These are phyloP conservation scores for Campopleginae sp. DNA, from an alignment of 2,888 invertebrate species.

Conservation along the genomic window DNA sequence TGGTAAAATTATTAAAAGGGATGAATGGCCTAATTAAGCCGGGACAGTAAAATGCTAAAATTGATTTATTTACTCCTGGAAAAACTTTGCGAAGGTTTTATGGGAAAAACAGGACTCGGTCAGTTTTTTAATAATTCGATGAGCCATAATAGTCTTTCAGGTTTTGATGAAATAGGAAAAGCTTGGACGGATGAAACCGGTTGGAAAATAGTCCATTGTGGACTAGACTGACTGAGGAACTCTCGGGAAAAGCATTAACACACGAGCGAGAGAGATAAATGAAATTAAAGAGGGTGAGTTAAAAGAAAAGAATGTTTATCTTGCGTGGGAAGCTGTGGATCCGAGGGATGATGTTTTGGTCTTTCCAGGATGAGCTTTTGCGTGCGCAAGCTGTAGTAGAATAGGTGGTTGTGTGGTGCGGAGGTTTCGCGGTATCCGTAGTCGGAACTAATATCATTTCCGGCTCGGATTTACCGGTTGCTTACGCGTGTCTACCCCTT, in stretches of 20 bases:
- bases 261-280: constrained; percentile 20
- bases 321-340: constrained; percentile 6
- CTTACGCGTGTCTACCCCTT: constrained; percentile 47
- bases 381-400: constrained; percentile 26
- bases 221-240: background rate
- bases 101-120: background rate
- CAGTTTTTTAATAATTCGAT: background rate
- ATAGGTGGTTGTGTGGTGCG: constrained; percentile 14
- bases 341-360: constrained; percentile 10
- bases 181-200: background rate
- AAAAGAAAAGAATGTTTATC: background rate
- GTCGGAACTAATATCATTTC: constrained; percentile 68
- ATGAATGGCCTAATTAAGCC: too few relatives aligned
- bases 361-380: constrained; percentile 26
- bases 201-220: background rate
- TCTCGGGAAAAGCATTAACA: background rate
- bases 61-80: background rate
- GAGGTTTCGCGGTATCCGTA: constrained; percentile 63
- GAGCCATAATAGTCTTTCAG: background rate
- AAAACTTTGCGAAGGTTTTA: background rate
- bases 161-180: background rate
- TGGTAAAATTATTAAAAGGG: background rate
- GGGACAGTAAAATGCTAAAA: too few relatives aligned
- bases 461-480: constrained; percentile 64
- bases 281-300: background rate